These are phyloP conservation scores for Hippocampus barbouri DNA, from an alignment of 2,113 vertebrate species.

Conservation along the genomic window DNA sequence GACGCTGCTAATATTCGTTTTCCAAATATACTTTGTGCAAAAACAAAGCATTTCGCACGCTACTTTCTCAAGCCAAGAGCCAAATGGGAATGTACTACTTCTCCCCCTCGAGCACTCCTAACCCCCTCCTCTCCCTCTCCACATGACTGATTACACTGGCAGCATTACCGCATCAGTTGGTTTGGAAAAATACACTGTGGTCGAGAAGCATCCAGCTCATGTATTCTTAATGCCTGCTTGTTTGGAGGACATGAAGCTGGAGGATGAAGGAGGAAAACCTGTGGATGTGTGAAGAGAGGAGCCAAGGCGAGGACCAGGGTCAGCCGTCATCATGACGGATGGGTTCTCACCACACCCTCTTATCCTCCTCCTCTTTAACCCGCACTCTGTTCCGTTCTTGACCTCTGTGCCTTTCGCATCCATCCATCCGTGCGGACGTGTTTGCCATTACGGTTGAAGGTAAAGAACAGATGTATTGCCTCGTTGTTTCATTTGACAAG, in stretches of 20 bases:
- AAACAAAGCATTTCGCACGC: background rate
- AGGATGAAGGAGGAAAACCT: conserved; percentile 26
- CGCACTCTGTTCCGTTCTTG: conserved; percentile 28
- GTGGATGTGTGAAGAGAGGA: conserved; percentile 29
- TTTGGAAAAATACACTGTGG: conserved; percentile 32
- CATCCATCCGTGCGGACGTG: conserved; percentile 1
- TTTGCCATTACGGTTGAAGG: background rate
- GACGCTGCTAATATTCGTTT: conserved; percentile 2
- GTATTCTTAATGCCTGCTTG: conserved; percentile 24
- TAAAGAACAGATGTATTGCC: background rate
- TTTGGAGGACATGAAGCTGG: background rate
- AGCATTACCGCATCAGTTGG: conserved; percentile 28
- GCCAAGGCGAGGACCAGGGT: conserved; percentile 66
- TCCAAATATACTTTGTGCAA: conserved; percentile 5
- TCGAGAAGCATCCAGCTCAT: conserved; percentile 20
- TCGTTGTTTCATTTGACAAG: background rate
- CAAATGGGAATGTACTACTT: conserved; percentile 29
- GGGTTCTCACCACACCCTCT: conserved; percentile 49
- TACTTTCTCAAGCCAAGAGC: conserved; percentile 14
- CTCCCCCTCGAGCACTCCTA: conserved; percentile 10
- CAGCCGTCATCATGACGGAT: conserved; percentile 68
- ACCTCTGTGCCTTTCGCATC: conserved; percentile 22
- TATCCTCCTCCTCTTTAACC: conserved; percentile 38
- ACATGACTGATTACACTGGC: conserved; percentile 35
- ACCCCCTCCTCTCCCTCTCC: conserved; percentile 14